Percentiles rank a stretch among this genome's conserved stretches.
These are phyloP conservation scores for Parnassius orleans DNA, from an alignment of 2,888 invertebrate genomes.

Conservation along the genomic window DNA sequence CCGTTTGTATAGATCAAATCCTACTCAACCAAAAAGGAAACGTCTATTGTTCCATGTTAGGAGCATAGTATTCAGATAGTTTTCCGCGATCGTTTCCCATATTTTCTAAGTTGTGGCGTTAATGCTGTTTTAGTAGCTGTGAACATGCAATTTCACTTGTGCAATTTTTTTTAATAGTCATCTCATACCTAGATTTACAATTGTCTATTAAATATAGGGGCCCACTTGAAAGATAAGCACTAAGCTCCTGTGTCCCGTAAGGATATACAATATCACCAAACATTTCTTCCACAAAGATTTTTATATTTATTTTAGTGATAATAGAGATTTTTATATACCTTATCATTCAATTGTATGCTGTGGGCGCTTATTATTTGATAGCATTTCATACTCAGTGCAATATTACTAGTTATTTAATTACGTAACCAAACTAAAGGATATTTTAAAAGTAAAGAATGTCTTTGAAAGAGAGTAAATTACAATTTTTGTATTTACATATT, in stretches of 20 bases:
- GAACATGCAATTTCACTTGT: conserved; percentile 79
- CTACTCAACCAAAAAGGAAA: conserved; percentile 66
- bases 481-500: conserved; percentile 77
- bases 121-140: conserved; percentile 73
- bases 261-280: conserved; percentile 65
- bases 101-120: conserved; percentile 56
- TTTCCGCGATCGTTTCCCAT: conserved; percentile 57
- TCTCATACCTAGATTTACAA: conserved; percentile 79
- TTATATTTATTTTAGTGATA: conserved; percentile 74
- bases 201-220: conserved; percentile 78
- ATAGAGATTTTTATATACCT: conserved; percentile 65
- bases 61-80: conserved; percentile 55
- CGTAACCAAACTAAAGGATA: conserved; percentile 82
- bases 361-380: conserved; percentile 81
- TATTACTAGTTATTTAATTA: conserved; percentile 82
- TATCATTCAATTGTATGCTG: conserved; percentile 55
- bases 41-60: conserved; percentile 50
- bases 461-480: conserved; percentile 75
- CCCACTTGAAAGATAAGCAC: conserved; percentile 69
- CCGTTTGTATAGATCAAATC: conserved; percentile 65
- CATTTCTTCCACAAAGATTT: conserved; percentile 76
- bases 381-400: conserved; percentile 82
- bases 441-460: conserved; percentile 77
- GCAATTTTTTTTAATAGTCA: conserved; percentile 80
- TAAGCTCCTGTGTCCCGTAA: conserved; percentile 62